phyloP scores from a whole-genome alignment of 2,888 invertebrate species.

The Caenorhabditis macrosperma region DNA sequence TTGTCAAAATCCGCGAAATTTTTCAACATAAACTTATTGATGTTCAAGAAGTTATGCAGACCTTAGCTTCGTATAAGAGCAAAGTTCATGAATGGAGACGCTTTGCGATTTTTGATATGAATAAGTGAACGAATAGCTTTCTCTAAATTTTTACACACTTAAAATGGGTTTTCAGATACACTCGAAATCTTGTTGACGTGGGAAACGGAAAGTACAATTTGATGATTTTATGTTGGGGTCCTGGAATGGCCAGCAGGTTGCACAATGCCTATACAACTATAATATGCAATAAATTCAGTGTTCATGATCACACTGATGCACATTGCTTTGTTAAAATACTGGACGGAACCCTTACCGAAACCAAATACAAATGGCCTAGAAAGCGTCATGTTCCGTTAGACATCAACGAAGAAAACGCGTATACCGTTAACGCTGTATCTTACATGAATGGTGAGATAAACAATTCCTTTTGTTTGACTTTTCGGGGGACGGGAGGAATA shows the following conservation, averaged over 20 bases:
- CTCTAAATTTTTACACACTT: neutral
- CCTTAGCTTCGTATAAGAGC: constrained; percentile 89
- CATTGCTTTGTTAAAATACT: constrained; percentile 97
- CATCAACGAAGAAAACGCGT: constrained; percentile 85
- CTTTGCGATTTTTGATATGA: constrained; percentile 94
- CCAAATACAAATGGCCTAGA: constrained; percentile 89
- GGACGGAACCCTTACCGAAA: constrained; percentile 89
- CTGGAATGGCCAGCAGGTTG: constrained; percentile 86
- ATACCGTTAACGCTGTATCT: constrained; percentile 88
- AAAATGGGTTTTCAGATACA: constrained; percentile 87
- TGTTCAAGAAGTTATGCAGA: constrained; percentile 89
- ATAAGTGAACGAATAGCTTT: constrained; percentile 81
- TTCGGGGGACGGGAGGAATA: no score
- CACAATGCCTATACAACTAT: no score
- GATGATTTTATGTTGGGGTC: constrained; percentile 98
- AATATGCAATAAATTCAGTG: constrained; percentile 86
- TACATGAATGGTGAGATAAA: constrained; percentile 91
- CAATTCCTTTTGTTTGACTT: neutral
- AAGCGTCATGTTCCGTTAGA: constrained; percentile 83
- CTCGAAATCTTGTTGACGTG: constrained; percentile 93
- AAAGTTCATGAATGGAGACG: constrained; percentile 93
- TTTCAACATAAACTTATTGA: constrained; percentile 86
- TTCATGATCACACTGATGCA: constrained; percentile 95
- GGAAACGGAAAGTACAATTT: constrained; percentile 98
- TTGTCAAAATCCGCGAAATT: constrained; percentile 70